Conservation (phyloP, 2,888 invertebrate genomes). For the Amphipyra berbera region DNA sequence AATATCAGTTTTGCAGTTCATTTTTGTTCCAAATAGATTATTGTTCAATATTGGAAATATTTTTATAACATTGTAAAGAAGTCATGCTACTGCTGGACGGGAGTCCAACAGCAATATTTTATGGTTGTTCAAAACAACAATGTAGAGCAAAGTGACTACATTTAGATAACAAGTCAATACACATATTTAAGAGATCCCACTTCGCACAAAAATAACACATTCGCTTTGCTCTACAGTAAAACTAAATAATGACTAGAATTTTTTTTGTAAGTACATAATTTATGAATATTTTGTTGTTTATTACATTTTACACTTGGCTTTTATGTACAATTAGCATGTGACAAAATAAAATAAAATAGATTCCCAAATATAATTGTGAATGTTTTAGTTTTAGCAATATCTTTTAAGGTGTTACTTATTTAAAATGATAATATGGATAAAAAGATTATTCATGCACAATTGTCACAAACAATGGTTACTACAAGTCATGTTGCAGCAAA, state of each 20-base stretch:
- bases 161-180: constrained; percentile 12
- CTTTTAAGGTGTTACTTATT: neutral
- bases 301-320: constrained; percentile 4
- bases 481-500: constrained; percentile 48
- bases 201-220: constrained; percentile 44
- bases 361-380: neutral
- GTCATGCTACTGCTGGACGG: too few species aligned
- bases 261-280: neutral
- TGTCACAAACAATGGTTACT: constrained; percentile 42
- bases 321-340: neutral
- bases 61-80: too few species aligned
- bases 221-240: constrained; percentile 53
- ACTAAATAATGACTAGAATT: neutral
- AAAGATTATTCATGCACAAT: constrained; percentile 20
- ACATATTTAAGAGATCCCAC: constrained; percentile 16
- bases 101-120: constrained; percentile 17
- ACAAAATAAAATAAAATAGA: neutral
- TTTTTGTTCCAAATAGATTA: too few species aligned
- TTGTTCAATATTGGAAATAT: too few species aligned
- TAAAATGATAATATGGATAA: neutral
- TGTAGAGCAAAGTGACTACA: constrained; percentile 54
- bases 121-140: constrained; percentile 16
- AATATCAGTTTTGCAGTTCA: too few species aligned
- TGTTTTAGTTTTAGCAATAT: neutral
- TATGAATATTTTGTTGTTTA: neutral